Evolutionary conservation across 2,797 vertebrate species (phyloP).

Genomic region (Xenopus petersii): DNA sequence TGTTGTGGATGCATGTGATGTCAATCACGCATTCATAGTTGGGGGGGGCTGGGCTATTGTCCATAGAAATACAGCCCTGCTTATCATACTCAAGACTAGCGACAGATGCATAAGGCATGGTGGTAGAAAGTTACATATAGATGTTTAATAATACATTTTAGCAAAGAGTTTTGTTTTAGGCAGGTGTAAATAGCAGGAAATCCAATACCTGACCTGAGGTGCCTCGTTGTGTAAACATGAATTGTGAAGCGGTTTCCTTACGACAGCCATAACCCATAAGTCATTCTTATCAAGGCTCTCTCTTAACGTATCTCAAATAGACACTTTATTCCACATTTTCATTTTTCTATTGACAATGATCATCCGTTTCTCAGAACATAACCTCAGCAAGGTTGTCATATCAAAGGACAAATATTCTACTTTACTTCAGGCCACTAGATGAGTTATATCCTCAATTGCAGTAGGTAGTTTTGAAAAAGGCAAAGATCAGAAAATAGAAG

Average conservation of each 20-base stretch:
- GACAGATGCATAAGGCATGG: too few relatives aligned
- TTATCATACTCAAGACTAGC: too few relatives aligned
- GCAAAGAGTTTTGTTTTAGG: too few relatives aligned
- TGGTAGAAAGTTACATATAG: too few relatives aligned
- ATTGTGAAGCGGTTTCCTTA: constrained; percentile 32
- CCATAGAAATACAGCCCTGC: too few relatives aligned
- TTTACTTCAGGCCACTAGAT: constrained; percentile 53
- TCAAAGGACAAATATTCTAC: constrained; percentile 53
- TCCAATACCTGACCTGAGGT: not conserved
- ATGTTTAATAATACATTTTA: too few relatives aligned
- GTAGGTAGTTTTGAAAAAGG: constrained; percentile 47
- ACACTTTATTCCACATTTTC: constrained; percentile 46
- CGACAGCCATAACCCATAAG: constrained; percentile 45
- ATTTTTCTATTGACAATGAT: constrained; percentile 57
- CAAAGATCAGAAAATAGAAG: constrained; percentile 48
- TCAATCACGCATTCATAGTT: too few relatives aligned
- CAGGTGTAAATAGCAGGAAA: too few relatives aligned
- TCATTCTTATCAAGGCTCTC: constrained; percentile 8
- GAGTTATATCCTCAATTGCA: constrained; percentile 52
- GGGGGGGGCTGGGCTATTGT: too few relatives aligned
- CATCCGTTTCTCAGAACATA: constrained; percentile 57
- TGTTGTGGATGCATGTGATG: too few relatives aligned
- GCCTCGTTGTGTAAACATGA: constrained; percentile 13
- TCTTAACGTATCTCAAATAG: constrained; percentile 28
- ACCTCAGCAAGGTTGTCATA: constrained; percentile 53